These are phyloP conservation scores for Lumbricus terrestris DNA, from an alignment of 2,888 invertebrate species.

Conservation along the genomic window DNA sequence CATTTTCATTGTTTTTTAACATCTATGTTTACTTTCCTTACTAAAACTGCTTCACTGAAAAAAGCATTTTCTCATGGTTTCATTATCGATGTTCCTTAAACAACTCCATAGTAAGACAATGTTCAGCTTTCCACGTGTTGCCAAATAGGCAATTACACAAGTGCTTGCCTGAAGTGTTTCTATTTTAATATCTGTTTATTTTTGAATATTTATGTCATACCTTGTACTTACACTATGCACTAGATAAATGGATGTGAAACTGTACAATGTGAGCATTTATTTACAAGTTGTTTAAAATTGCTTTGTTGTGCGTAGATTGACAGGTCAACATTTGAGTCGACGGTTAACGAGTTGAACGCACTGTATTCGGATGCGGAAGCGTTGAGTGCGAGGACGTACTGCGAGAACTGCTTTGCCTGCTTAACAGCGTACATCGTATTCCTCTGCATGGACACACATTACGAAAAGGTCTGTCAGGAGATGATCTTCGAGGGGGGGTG, in stretches of 20 bases:
- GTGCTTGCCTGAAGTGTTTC: too few species aligned
- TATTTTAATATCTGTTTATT: not conserved
- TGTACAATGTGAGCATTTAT: not conserved
- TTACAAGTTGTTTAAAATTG: too few species aligned
- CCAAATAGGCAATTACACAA: too few species aligned
- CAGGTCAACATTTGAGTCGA: conserved; percentile 82
- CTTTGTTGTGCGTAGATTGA: conserved; percentile 73
- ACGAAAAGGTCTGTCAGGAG: conserved; percentile 83
- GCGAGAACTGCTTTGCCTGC: conserved; percentile 94
- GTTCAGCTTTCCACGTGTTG: not conserved
- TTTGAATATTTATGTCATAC: too few species aligned
- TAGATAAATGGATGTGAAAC: not conserved
- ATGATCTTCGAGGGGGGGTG: not conserved
- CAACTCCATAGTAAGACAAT: too few species aligned
- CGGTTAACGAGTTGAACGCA: conserved; percentile 85
- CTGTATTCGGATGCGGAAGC: conserved; percentile 94
- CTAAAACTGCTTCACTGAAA: too few species aligned
- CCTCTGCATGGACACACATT: conserved; percentile 93
- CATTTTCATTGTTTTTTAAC: too few species aligned
- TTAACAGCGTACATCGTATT: conserved; percentile 94
- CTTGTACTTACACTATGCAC: too few species aligned
- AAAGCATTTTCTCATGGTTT: too few species aligned
- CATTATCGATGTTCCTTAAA: too few species aligned
- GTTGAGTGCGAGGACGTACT: conserved; percentile 88
- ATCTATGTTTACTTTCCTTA: too few species aligned